Percentiles rank a stretch among this genome's conserved stretches.
Conservation (phyloP, 2,797 vertebrate genomes). For the Molossus alvarezi region DNA sequence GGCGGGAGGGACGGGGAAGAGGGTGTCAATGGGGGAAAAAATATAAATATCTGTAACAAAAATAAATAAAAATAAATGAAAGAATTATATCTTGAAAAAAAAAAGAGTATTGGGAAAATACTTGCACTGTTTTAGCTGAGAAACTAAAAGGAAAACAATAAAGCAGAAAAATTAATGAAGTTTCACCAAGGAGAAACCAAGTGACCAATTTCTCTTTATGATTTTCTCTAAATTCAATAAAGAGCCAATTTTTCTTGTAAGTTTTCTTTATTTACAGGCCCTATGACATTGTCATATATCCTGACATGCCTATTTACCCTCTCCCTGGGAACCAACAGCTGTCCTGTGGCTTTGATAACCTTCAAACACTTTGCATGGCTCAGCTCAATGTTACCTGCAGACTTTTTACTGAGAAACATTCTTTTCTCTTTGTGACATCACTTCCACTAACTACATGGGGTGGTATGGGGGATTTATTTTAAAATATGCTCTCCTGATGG, state of each 20-base stretch:
- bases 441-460: slow-evolving; percentile 4
- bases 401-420: slow-evolving; percentile 58
- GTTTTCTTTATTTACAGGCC: not conserved
- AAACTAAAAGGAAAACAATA: not conserved
- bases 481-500: slow-evolving; percentile 48
- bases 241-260: not conserved
- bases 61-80: no score
- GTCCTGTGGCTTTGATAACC: not conserved
- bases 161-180: not conserved
- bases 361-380: not conserved
- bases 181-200: not conserved
- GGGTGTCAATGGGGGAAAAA: no score
- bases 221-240: not conserved
- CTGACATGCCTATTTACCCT: not conserved
- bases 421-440: slow-evolving; percentile 82
- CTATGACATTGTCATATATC: not conserved
- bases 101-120: not conserved
- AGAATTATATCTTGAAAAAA: no score
- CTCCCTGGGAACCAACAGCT: not conserved
- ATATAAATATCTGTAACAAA: no score
- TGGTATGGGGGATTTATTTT: not conserved
- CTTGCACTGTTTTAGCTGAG: not conserved
- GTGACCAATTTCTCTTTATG: not conserved
- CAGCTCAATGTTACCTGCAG: not conserved
- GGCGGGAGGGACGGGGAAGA: no score